These are phyloP conservation scores for Peromyscus nudipes DNA, from an alignment of 2,797 vertebrate genomes.

Conservation along the genomic window DNA sequence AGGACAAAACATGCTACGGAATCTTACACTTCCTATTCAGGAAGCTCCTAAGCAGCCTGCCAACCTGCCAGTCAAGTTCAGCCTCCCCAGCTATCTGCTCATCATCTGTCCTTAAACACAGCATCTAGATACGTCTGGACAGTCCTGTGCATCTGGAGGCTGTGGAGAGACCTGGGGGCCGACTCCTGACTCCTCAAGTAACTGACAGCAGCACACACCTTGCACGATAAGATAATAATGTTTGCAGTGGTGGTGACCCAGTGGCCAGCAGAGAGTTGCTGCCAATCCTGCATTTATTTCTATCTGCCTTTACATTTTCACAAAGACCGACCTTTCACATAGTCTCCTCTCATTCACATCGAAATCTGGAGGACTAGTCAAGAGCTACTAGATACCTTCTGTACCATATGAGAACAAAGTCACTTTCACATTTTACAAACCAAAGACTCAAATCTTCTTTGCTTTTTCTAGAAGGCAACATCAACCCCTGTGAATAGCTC, in stretches of 20 bases:
- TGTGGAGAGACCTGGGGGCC: not conserved
- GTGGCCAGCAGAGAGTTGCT: not conserved
- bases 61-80: slow-evolving; percentile 69
- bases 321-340: not conserved
- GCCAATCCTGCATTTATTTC: not conserved
- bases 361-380: not conserved
- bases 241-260: not conserved
- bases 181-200: not conserved
- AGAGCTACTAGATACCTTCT: not conserved
- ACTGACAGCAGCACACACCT: not conserved
- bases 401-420: not conserved
- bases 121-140: not conserved
- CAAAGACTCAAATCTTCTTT: not conserved
- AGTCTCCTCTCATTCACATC: not conserved
- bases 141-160: not conserved
- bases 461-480: not conserved
- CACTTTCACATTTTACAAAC: not conserved
- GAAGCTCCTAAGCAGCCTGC: slow-evolving; percentile 51
- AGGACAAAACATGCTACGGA: slow-evolving; percentile 48
- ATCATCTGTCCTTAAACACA: slow-evolving; percentile 57
- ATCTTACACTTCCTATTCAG: slow-evolving; percentile 69
- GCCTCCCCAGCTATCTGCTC: slow-evolving; percentile 62
- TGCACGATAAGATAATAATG: not conserved
- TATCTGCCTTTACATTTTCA: not conserved
- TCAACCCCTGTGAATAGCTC: too few species aligned